These are phyloP conservation scores for Channa argus DNA, from an alignment of 2,113 vertebrate genomes.

Conservation along the genomic window DNA sequence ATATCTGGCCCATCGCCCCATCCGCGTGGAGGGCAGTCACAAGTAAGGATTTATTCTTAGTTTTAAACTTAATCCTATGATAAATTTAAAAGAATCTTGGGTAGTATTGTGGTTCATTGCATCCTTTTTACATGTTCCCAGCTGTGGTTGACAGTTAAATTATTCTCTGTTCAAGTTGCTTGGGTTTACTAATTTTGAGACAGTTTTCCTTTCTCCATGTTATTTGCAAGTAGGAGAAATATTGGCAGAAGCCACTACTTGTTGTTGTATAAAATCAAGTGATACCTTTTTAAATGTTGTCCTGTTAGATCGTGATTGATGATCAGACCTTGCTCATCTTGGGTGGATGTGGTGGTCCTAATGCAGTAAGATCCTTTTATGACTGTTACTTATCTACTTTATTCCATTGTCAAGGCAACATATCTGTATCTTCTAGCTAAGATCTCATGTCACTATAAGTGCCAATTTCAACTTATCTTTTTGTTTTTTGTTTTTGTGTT, in stretches of 20 bases:
- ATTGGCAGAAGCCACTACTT: not conserved
- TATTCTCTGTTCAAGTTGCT: not conserved
- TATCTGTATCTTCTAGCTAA: not conserved
- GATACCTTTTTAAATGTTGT: not conserved
- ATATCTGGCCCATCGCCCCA: constrained; percentile 91
- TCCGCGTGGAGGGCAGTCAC: constrained; percentile 95
- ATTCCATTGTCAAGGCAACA: not conserved
- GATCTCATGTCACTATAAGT: not conserved
- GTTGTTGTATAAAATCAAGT: not conserved
- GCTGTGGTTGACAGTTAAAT: not conserved
- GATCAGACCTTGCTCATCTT: constrained; percentile 93
- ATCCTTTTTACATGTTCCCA: not conserved
- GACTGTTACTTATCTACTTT: not conserved
- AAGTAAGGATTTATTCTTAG: constrained; percentile 80
- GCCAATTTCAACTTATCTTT: not conserved
- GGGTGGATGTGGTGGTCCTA: constrained; percentile 97
- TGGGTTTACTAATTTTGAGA: not conserved
- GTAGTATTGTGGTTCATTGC: not conserved
- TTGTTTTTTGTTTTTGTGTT: constrained; percentile 16
- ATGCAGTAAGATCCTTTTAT: constrained; percentile 88
- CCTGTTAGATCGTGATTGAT: constrained; percentile 92
- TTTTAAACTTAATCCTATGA: not conserved
- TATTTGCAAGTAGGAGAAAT: not conserved
- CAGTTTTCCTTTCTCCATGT: not conserved
- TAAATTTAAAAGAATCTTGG: not conserved